These are phyloP conservation scores for Micrasema minimum DNA, from an alignment of 1,140 invertebrate genomes.

Conservation along the genomic window DNA sequence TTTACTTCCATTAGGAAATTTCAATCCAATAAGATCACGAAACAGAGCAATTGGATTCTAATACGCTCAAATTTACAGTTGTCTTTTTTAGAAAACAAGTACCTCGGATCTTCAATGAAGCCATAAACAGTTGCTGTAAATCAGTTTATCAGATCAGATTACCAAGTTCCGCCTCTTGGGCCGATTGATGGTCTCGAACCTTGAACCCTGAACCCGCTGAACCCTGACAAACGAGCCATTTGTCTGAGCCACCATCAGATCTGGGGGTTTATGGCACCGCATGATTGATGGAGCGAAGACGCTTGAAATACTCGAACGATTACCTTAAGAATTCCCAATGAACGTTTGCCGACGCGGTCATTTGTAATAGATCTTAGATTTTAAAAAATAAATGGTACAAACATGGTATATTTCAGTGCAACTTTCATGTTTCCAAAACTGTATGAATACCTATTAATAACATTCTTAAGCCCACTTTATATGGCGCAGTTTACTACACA, in stretches of 20 bases:
- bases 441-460: no score
- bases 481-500: no score
- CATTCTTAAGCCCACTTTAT: no score
- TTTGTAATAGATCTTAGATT: conserved; percentile 7
- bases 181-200: conserved; percentile 35
- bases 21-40: neutral
- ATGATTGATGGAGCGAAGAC: conserved; percentile 41
- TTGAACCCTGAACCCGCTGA: conserved; percentile 44
- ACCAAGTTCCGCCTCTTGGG: conserved; percentile 6
- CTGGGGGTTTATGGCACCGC: conserved; percentile 1
- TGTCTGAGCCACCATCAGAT: conserved; percentile 44
- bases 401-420: no score
- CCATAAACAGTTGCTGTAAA: neutral
- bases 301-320: conserved; percentile 24
- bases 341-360: neutral
- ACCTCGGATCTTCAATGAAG: neutral
- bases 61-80: neutral
- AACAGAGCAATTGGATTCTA: neutral
- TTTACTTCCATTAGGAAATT: no score
- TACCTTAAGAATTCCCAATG: conserved; percentile 10
- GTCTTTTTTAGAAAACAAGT: neutral
- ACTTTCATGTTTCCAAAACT: no score
- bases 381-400: no score
- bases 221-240: conserved; percentile 34
- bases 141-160: conserved; percentile 9